A percentile compares a stretch with the other conserved stretches of the same genome.
These are phyloP conservation scores for Lepidostoma basale DNA, from an alignment of 1,140 invertebrate species.

Conservation along the genomic window DNA sequence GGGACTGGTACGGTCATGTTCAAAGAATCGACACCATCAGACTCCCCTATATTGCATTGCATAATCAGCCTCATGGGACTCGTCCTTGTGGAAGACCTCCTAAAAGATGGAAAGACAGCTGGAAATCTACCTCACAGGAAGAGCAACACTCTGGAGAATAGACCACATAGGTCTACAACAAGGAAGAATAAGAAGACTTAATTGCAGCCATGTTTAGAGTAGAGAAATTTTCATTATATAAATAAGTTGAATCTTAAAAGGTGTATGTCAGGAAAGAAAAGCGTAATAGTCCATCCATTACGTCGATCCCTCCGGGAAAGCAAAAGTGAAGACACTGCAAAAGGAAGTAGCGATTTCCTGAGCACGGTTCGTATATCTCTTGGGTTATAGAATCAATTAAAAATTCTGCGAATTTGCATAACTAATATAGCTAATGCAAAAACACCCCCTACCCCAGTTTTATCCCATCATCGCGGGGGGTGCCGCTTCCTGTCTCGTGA, in stretches of 20 bases:
- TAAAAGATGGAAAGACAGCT: too few relatives aligned
- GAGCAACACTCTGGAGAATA: too few relatives aligned
- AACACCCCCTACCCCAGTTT: too few relatives aligned
- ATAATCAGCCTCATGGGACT: too few relatives aligned
- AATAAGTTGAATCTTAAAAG: not conserved
- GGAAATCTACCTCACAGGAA: too few relatives aligned
- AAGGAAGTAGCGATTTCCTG: not conserved
- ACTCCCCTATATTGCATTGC: too few relatives aligned
- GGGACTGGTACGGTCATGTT: too few relatives aligned
- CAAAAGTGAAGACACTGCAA: not conserved
- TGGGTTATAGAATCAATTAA: slow-evolving; percentile 28
- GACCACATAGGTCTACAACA: too few relatives aligned
- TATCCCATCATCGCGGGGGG: not conserved
- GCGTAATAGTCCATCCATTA: not conserved
- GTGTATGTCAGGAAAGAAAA: too few relatives aligned
- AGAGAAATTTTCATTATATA: not conserved
- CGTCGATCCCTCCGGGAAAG: not conserved
- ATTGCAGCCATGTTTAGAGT: not conserved
- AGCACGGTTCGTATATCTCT: not conserved
- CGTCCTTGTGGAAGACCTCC: too few relatives aligned
- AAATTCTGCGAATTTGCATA: slow-evolving; percentile 25
- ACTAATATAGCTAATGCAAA: slow-evolving; percentile 42
- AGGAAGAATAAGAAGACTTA: too few relatives aligned
- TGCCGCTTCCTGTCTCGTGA: not conserved
- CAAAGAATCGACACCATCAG: too few relatives aligned